Conservation (phyloP, 2,888 invertebrate genomes). For the Tipula unca region DNA sequence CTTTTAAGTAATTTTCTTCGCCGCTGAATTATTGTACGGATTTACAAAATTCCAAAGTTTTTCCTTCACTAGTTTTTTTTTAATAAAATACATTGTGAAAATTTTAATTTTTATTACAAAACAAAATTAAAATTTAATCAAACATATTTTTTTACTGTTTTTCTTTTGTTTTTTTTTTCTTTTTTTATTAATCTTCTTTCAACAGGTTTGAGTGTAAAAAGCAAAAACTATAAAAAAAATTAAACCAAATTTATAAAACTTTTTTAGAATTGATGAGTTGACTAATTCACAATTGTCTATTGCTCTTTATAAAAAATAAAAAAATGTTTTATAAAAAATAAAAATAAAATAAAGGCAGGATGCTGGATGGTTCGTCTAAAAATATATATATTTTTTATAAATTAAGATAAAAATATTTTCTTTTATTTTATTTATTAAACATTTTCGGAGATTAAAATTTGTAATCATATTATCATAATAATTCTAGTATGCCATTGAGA, state of each 20-base stretch:
- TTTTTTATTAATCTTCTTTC: slow-evolving; percentile 17
- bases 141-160: neutral
- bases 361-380: slow-evolving; percentile 17
- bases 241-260: slow-evolving; percentile 9
- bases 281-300: slow-evolving; percentile 8
- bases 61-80: neutral
- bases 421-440: neutral
- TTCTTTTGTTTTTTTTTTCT: slow-evolving; percentile 16
- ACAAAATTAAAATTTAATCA: neutral
- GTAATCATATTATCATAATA: neutral
- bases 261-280: slow-evolving; percentile 9
- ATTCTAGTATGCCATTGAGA: too few species aligned
- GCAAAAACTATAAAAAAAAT: slow-evolving; percentile 1
- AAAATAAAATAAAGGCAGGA: neutral
- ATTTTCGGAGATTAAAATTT: neutral
- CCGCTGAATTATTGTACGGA: neutral
- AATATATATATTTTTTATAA: slow-evolving; percentile 10
- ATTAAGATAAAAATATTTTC: neutral
- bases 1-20: neutral
- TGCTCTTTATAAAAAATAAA: neutral
- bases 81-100: neutral
- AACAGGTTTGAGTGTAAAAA: slow-evolving; percentile 15
- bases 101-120: slow-evolving; percentile 8
- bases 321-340: slow-evolving; percentile 2
- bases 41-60: neutral